Evolutionary conservation across 1,140 invertebrate genomes (phyloP), one percentile per base, ranked within the genome.

Genomic region (Chironomus striatipennis): DNA sequence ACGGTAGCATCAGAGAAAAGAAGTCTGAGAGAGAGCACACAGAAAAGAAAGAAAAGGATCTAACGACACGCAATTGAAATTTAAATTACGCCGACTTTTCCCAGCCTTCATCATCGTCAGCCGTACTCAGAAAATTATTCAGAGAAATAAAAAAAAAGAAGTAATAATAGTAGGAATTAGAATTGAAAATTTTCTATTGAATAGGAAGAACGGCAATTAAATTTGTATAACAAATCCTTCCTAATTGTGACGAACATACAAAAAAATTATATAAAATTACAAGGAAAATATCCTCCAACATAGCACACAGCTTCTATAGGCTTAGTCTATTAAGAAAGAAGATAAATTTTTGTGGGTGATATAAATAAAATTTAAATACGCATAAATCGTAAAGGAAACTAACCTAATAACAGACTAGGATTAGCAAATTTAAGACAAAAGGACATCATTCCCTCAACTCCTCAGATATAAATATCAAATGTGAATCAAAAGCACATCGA

Each of bases 401-500:
- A n/a, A n/a, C n/a, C n/a, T n/a, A 34, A 34, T 5, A 34, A 34
- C 24, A 34, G 24, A 34, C n/a, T n/a, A n/a, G n/a, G n/a, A n/a
- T n/a, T n/a, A 34, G 24, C 24, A 34, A 5, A 34, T 34, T 34
- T 2, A 5, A 34, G 2, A 34, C 1, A 34, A 34, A 34, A 34
- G 24, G 24, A 34, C 24, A 5, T 34, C 24, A 34, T 2, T n/a
- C n/a, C n/a, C n/a, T 10, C 47, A n/a, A n/a, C n/a, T n/a, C n/a
- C n/a, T n/a, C 43, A 15, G 43, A 47, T 47, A 47, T 57, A 57
- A 57, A 57, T n/a, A 57, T 57, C 47, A 57, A 57, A 57, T 57
- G 65, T 70, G 65, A 70, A 67, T 67, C n/a, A 67, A 70, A 70
- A 70, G 65, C 65, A 70, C 65, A 70, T 70, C 17, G 18, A 70